phyloP scores from a whole-genome alignment of 1,140 invertebrate species.

The Coelopa frigida region DNA sequence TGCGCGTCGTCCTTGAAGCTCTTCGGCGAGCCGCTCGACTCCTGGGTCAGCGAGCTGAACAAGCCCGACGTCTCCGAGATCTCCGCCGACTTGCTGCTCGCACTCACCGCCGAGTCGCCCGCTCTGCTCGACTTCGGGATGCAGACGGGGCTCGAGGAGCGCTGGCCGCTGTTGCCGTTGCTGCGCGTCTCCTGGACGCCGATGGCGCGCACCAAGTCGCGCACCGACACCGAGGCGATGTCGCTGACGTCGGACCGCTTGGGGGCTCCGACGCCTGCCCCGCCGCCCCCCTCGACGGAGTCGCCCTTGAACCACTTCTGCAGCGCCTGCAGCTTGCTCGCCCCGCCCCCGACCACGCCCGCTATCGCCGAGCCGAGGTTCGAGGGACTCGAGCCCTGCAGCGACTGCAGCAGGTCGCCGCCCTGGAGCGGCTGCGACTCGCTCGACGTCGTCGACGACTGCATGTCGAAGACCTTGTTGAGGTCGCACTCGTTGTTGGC shows the following conservation, averaged over 20 bases:
- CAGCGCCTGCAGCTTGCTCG: constrained; percentile 56
- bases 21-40: constrained; percentile 52
- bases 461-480: constrained; percentile 4
- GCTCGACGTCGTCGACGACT: not conserved
- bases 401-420: constrained; percentile 9
- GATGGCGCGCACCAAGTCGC: constrained; percentile 71
- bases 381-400: constrained; percentile 20
- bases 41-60: constrained; percentile 55
- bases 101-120: constrained; percentile 3
- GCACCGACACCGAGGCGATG: constrained; percentile 63
- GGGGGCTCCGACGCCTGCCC: constrained; percentile 21
- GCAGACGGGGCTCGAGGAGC: constrained; percentile 53
- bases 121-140: constrained; percentile 42
- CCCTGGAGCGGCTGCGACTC: constrained; percentile 13
- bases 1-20: constrained; percentile 23
- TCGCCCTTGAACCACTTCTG: constrained; percentile 67
- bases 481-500: constrained; percentile 19
- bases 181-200: constrained; percentile 47
- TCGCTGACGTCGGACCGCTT: constrained; percentile 18
- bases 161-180: constrained; percentile 70
- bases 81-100: constrained; percentile 8
- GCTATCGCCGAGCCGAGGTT: constrained; percentile 38
- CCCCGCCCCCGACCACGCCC: constrained; percentile 47
- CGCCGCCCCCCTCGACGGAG: constrained; percentile 39
- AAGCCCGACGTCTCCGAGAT: constrained; percentile 55